Percentiles rank a stretch among this genome's conserved stretches.
Evolutionary conservation across 2,888 invertebrate genomes (phyloP).

Genomic region (Agapostemon virescens): DNA sequence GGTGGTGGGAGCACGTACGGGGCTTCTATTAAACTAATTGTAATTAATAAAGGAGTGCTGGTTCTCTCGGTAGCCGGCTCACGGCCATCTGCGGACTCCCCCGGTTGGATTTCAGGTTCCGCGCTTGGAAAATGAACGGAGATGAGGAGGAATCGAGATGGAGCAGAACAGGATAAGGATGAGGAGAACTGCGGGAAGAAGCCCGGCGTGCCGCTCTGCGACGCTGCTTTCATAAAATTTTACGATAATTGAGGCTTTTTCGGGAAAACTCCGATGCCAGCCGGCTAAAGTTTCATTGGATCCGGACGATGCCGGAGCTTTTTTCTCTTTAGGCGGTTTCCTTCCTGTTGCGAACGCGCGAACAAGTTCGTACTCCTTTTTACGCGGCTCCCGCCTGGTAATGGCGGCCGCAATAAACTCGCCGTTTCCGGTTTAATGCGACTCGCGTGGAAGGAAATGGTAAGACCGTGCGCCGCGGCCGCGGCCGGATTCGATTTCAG

Average conservation of each 20-base stretch:
- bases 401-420: conserved; percentile 51
- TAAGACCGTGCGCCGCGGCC: background rate
- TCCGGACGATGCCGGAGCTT: background rate
- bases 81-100: conserved; percentile 49
- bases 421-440: conserved; percentile 52
- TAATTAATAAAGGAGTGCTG: conserved; percentile 77
- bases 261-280: conserved; percentile 45
- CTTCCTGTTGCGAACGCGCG: conserved; percentile 30
- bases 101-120: conserved; percentile 51
- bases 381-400: conserved; percentile 47
- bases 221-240: conserved; percentile 59
- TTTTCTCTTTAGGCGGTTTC: background rate
- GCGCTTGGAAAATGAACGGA: background rate
- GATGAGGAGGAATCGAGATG: background rate
- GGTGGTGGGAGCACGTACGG: conserved; percentile 66
- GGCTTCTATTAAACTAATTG: conserved; percentile 78
- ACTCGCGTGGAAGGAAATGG: conserved; percentile 10
- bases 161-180: background rate
- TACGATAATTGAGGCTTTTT: conserved; percentile 63
- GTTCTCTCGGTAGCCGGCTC: conserved; percentile 33
- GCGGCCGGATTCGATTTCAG: conserved; percentile 36
- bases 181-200: background rate
- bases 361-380: conserved; percentile 53
- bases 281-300: conserved; percentile 46
- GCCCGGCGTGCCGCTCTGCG: background rate